Base-by-base conservation (phyloP, 1,140 invertebrate species). In the Tribolium madens region DNA sequence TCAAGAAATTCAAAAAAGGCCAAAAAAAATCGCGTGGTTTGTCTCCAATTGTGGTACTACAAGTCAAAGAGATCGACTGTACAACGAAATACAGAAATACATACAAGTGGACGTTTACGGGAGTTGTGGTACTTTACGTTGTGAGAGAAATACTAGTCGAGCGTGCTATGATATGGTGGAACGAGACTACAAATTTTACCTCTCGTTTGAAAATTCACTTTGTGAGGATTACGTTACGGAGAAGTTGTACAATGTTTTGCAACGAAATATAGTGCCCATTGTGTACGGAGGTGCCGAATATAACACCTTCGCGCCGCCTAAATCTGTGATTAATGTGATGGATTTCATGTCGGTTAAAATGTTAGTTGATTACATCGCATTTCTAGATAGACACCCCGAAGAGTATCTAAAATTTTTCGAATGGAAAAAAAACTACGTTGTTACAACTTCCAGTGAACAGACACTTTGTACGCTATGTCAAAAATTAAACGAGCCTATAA, bases 31-130 rank as follows among this genome's bases (percentile, higher is more conserved):
- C 4, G 89, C 88, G 9, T 91, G 90, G 90, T 88, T 92, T 71
- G 89, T 90, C 0, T 90, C 89, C 15, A 90, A 92, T 80, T 93
- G 92, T 81, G 70, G 84, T 9, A 88, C 88, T 0, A 73, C 84
- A 0, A 90, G 89, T 53, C 81, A 85, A n/a, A 82, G 92, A 4
- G 87, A 91, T 79, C 73, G 84, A 1, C 88, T 89, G 72, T 89
- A 89, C 0, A 79, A 83, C 15, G 85, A 90, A 76, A 84, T 93
- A 3, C 81, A 87, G 53, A 86, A 89, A 64, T 86, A 87, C 76
- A 87, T 93, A 10, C 21, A 83, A 2, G 88, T 94, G 3, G 91
- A 94, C 81, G 87, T 93, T n/a, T 94, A 90, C 78, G 94, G 94
- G n/a, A 76, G 71, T 0, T 95, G 91, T 83, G 85, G 84, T 1